Percentiles rank a stretch among this genome's conserved stretches.
Conservation (phyloP, 2,113 vertebrate genomes). For the Gavialis gangeticus region DNA sequence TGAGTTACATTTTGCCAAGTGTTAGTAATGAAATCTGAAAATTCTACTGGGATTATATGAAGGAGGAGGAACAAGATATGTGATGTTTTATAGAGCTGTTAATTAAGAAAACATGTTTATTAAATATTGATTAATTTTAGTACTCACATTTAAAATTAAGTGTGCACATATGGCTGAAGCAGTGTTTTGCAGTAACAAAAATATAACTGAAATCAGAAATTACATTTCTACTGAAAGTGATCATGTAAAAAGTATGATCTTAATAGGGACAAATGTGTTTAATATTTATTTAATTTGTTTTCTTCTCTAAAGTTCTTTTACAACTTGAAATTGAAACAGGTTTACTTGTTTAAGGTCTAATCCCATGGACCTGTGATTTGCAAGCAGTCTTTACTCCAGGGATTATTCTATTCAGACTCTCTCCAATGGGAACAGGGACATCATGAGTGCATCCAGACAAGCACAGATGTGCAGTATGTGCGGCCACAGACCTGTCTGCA, state of each 20-base stretch:
- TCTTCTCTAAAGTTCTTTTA: background rate
- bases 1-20: constrained; percentile 56
- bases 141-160: constrained; percentile 42
- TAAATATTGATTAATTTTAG: constrained; percentile 61
- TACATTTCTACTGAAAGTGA: background rate
- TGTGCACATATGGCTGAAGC: background rate
- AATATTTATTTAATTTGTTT: rapidly evolving
- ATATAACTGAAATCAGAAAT: background rate
- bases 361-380: background rate
- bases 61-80: constrained; percentile 40
- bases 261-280: background rate
- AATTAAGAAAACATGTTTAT: constrained; percentile 68
- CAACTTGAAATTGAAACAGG: constrained; percentile 32
- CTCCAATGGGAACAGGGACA: background rate
- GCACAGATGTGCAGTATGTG: too few species aligned
- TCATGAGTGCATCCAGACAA: too few species aligned
- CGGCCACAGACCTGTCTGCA: too few species aligned
- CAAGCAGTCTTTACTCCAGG: background rate
- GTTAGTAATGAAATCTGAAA: constrained; percentile 63
- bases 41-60: constrained; percentile 54
- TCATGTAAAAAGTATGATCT: background rate
- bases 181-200: background rate
- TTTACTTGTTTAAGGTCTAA: background rate
- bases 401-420: background rate
- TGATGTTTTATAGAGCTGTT: constrained; percentile 65